Evolutionary conservation across 2,888 invertebrate species (phyloP).

Genomic region (Polydesmus complanatus): DNA sequence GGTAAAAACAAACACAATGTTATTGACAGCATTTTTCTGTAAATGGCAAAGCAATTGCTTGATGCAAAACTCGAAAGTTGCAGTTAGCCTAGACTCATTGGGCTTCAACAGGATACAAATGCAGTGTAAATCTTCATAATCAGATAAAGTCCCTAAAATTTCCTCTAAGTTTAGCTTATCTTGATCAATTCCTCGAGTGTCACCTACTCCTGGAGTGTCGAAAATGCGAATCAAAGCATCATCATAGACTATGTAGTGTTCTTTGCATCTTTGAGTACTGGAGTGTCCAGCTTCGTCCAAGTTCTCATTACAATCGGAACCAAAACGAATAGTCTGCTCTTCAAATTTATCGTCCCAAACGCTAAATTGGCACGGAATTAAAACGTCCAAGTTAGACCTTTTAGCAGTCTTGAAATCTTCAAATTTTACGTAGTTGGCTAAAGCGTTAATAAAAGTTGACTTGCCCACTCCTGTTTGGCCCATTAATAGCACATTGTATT

Average conservation of each 20-base stretch:
- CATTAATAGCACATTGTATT: constrained; percentile 8
- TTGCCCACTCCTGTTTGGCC: constrained; percentile 17
- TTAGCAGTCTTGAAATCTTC: constrained; percentile 6
- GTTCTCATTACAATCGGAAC: constrained; percentile 4
- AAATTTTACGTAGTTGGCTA: constrained; percentile 14
- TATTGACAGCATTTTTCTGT: constrained; percentile 21
- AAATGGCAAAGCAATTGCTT: constrained; percentile 22
- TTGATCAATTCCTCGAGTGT: constrained; percentile 21
- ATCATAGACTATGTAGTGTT: neutral
- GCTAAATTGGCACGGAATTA: constrained; percentile 5
- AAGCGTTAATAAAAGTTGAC: constrained; percentile 16
- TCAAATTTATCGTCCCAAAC: constrained; percentile 7
- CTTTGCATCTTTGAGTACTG: constrained; percentile 4
- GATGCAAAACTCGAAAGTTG: constrained; percentile 22
- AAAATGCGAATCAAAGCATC: constrained; percentile 18
- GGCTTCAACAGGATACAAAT: constrained; percentile 21
- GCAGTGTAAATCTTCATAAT: constrained; percentile 5
- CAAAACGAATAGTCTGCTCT: constrained; percentile 4
- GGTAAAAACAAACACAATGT: constrained; percentile 24
- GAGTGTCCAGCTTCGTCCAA: neutral
- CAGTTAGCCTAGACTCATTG: constrained; percentile 18
- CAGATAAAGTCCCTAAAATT: constrained; percentile 7
- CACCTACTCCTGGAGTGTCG: constrained; percentile 25
- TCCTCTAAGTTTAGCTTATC: constrained; percentile 21
- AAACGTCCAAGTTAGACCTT: neutral